Percentiles rank a stretch among this genome's conserved stretches.
Evolutionary conservation across 2,888 invertebrate genomes (phyloP).

Genomic region (Ecdyonurus torrentis): DNA sequence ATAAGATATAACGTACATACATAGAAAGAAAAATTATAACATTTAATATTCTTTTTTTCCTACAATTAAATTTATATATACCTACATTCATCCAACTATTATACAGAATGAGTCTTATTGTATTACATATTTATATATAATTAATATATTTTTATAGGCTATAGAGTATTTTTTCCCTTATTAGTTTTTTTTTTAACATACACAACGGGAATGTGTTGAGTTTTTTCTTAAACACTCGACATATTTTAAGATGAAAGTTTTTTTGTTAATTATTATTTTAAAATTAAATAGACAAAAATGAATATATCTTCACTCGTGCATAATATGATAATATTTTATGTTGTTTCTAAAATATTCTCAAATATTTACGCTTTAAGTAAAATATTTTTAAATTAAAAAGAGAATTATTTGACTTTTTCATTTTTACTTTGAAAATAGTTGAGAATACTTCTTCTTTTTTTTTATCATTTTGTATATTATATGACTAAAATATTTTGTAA

Average conservation of each 20-base stretch:
- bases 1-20: neutral
- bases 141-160: neutral
- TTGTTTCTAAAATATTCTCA: neutral
- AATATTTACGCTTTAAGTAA: neutral
- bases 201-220: neutral
- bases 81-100: constrained; percentile 2
- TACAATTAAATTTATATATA: neutral
- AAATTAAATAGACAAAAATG: no score
- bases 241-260: neutral
- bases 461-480: no score
- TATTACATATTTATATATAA: neutral
- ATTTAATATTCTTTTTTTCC: neutral
- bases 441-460: neutral
- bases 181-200: neutral
- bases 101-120: constrained; percentile 2
- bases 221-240: neutral
- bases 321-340: neutral
- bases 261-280: no score
- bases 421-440: no score
- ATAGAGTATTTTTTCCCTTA: neutral
- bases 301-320: neutral
- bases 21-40: neutral
- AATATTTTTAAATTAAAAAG: no score
- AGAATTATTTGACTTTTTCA: no score
- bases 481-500: no score